Percentiles rank a stretch among this genome's conserved stretches.
Evolutionary conservation across 2,113 vertebrate genomes (phyloP).

Genomic region (Cairina moschata): DNA sequence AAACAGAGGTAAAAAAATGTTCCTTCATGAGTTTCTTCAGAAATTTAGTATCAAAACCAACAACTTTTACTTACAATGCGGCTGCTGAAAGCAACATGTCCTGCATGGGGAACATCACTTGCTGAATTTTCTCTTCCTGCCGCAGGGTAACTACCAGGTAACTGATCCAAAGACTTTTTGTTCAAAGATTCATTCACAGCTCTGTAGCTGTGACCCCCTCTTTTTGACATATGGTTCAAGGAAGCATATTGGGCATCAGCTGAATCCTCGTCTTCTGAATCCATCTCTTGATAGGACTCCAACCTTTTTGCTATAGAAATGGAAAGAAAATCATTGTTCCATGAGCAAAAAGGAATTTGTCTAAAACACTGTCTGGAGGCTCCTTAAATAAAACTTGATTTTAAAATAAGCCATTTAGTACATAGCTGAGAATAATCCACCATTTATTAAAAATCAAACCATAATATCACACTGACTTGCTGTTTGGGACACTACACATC

Average conservation of each 20-base stretch:
- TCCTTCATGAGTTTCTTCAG: not conserved
- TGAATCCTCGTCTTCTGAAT: constrained; percentile 57
- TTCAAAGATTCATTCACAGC: constrained; percentile 70
- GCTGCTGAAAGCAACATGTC: constrained; percentile 87
- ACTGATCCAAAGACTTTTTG: constrained; percentile 71
- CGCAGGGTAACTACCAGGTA: constrained; percentile 61
- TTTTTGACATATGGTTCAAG: constrained; percentile 41
- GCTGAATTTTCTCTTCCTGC: constrained; percentile 50
- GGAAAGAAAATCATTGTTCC: not conserved
- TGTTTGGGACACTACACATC: not conserved
- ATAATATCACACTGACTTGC: not conserved
- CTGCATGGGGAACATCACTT: constrained; percentile 7
- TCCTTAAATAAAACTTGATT: not conserved
- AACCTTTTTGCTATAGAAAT: constrained; percentile 80
- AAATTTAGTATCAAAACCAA: not conserved
- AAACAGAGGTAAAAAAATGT: not conserved
- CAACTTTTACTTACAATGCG: constrained; percentile 82
- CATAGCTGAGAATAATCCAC: not conserved
- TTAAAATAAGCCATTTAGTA: not conserved
- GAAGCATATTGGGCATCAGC: constrained; percentile 31
- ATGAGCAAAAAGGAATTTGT: not conserved
- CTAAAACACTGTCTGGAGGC: not conserved
- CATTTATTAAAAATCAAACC: not conserved
- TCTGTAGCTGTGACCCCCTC: constrained; percentile 66
- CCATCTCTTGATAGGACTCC: constrained; percentile 82